These are phyloP conservation scores for Odontamblyopus lacepedii DNA, from an alignment of 2,797 vertebrate species.

Conservation along the genomic window DNA sequence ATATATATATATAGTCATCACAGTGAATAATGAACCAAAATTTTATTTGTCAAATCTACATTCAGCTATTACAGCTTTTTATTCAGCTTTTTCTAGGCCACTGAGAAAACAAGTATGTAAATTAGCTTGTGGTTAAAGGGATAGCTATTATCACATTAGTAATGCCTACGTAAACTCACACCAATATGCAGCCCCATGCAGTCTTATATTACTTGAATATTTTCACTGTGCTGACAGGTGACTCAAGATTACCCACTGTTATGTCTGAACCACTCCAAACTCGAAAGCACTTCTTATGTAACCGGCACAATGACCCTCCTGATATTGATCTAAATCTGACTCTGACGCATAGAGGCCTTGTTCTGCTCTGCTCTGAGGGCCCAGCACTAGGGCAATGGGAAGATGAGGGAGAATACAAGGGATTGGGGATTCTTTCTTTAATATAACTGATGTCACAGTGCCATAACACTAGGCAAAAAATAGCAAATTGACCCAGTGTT, in stretches of 20 bases:
- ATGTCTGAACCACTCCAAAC: slow-evolving; percentile 47
- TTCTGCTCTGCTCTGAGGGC: slow-evolving; percentile 14
- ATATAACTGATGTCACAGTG: background rate
- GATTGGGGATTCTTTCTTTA: background rate
- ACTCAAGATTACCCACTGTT: slow-evolving; percentile 54
- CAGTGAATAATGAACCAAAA: background rate
- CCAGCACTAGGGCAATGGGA: background rate
- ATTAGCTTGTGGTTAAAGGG: background rate
- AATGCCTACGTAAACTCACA: background rate
- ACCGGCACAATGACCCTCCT: slow-evolving; percentile 22
- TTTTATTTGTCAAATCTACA: background rate
- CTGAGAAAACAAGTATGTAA: background rate
- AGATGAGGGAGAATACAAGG: slow-evolving; percentile 27
- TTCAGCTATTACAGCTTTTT: background rate
- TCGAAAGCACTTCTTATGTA: slow-evolving; percentile 40
- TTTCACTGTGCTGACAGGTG: slow-evolving; percentile 28
- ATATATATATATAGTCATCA: no score
- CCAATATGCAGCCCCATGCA: background rate
- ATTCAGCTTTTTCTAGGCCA: background rate
- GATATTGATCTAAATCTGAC: slow-evolving; percentile 50
- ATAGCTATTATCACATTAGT: background rate
- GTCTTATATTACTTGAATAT: slow-evolving; percentile 6
- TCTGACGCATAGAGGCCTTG: slow-evolving; percentile 28
- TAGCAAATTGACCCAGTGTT: no score
- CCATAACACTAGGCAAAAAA: no score